Evolutionary conservation across 2,797 vertebrate genomes (phyloP).

Genomic region (Nyctibius grandis): DNA sequence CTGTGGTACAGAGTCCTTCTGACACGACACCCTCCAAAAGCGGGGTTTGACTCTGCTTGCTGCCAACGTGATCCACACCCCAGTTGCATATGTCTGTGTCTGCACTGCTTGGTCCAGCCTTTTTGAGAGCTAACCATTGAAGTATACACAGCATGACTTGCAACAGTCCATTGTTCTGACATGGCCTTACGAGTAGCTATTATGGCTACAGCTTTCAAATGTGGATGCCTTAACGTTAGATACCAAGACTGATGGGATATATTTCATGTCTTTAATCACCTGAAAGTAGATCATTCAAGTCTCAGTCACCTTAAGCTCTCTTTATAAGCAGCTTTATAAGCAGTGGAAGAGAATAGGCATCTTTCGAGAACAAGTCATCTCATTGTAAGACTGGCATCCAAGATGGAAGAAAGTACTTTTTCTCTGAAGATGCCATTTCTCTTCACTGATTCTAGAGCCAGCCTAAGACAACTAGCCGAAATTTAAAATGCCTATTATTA

Average conservation of each 20-base stretch:
- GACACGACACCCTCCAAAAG: neutral
- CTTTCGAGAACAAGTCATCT: neutral
- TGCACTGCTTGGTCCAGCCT: neutral
- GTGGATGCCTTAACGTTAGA: neutral
- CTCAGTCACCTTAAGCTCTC: neutral
- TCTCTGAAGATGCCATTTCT: constrained; percentile 3
- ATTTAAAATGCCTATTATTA: neutral
- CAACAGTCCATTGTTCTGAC: neutral
- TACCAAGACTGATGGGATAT: neutral
- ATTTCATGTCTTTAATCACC: neutral
- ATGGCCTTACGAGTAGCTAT: neutral
- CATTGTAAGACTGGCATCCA: neutral
- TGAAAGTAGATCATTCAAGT: neutral
- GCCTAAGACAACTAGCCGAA: neutral
- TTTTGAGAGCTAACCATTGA: neutral
- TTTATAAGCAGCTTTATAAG: constrained; percentile 8
- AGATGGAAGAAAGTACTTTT: neutral
- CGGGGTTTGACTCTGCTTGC: neutral
- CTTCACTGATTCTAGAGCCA: neutral
- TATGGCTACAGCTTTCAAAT: constrained; percentile 20
- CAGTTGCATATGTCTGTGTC: neutral
- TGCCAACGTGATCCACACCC: neutral
- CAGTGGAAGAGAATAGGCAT: neutral
- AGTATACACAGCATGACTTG: neutral
- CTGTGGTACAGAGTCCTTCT: neutral